phyloP scores from a whole-genome alignment of 1,140 invertebrate genomes.

The Ditylenchus dipsaci region DNA sequence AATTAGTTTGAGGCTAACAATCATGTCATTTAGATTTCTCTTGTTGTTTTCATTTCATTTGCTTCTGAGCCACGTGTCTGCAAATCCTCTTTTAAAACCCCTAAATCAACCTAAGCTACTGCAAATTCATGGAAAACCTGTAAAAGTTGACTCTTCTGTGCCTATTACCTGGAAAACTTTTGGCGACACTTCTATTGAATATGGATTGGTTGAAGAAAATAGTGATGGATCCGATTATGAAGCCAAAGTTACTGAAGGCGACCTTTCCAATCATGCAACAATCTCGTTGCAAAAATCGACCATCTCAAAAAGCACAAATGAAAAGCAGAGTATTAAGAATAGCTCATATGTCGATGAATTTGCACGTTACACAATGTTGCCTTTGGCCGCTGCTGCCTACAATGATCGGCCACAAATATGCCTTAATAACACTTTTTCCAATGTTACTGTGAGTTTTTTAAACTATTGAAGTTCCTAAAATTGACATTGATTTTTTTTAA shows the following conservation, averaged over 20 bases:
- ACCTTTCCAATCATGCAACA: neutral
- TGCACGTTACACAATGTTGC: neutral
- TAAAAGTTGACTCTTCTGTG: no score
- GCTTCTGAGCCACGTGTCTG: no score
- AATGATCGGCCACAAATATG: neutral
- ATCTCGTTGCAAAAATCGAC: no score
- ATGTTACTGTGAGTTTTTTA: neutral
- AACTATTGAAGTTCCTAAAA: no score
- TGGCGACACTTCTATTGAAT: neutral
- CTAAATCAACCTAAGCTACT: no score
- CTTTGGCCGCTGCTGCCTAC: neutral
- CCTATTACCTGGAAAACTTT: neutral
- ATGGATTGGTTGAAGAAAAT: neutral
- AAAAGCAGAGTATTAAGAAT: neutral
- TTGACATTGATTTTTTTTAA: no score
- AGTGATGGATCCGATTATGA: neutral
- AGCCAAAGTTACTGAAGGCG: constrained; percentile 1
- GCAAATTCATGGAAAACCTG: no score
- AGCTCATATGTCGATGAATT: neutral
- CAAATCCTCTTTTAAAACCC: no score
- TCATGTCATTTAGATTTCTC: no score
- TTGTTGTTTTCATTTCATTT: no score
- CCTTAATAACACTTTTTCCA: neutral
- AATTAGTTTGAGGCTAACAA: no score
- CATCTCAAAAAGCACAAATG: no score